A percentile compares a stretch with the other conserved stretches of the same genome.
These are phyloP conservation scores for Cettia cetti DNA, from an alignment of 2,113 vertebrate genomes.

Conservation along the genomic window DNA sequence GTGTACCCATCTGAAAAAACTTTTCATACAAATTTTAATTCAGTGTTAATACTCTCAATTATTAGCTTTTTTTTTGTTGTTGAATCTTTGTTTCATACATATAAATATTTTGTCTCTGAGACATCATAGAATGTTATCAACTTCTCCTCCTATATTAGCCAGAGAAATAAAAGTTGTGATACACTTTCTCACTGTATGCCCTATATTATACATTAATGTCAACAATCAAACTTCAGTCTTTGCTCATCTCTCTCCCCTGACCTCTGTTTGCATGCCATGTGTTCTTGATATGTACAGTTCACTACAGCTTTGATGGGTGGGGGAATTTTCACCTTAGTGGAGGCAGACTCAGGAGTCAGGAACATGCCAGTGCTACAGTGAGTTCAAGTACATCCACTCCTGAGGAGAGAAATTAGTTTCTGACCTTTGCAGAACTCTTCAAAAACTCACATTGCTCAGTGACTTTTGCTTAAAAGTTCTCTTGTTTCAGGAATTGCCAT, in stretches of 20 bases:
- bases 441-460: neutral
- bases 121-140: neutral
- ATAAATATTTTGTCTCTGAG: neutral
- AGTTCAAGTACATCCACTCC: neutral
- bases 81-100: neutral
- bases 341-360: neutral
- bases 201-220: neutral
- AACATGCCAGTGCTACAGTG: neutral
- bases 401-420: neutral
- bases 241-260: neutral
- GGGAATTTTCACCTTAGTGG: neutral
- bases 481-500: neutral
- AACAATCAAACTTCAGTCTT: neutral
- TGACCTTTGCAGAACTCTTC: neutral
- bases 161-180: neutral
- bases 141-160: neutral
- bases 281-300: neutral
- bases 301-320: neutral
- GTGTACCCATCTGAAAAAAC: neutral
- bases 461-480: neutral
- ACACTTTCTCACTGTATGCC: neutral
- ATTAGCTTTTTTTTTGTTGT: neutral
- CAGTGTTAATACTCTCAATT: neutral
- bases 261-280: accelerated
- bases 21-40: neutral